Conservation (phyloP, 2,797 vertebrate genomes). For the Botia kubotai region DNA sequence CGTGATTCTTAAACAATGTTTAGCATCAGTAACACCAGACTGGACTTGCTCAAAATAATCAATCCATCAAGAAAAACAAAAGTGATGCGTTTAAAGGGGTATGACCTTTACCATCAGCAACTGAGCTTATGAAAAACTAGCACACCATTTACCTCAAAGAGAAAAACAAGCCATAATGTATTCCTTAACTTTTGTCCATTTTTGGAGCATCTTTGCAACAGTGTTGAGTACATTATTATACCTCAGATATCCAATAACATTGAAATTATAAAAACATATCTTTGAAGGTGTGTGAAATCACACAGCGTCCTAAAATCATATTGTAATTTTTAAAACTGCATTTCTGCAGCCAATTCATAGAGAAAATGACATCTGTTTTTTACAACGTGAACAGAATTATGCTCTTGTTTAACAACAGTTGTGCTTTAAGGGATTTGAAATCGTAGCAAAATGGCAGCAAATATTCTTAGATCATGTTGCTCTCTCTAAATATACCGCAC, state of each 20-base stretch:
- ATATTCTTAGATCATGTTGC: slow-evolving; percentile 60
- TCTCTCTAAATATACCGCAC: slow-evolving; percentile 31
- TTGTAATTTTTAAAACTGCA: neutral
- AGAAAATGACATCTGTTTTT: slow-evolving; percentile 29
- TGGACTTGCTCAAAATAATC: slow-evolving; percentile 2
- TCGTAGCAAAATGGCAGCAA: slow-evolving; percentile 61
- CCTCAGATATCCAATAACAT: slow-evolving; percentile 11
- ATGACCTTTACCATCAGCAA: slow-evolving; percentile 12
- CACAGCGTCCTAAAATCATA: slow-evolving; percentile 1
- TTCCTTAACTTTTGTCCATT: slow-evolving; percentile 10
- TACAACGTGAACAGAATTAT: slow-evolving; percentile 33
- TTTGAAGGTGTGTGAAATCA: slow-evolving; percentile 3
- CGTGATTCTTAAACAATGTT: slow-evolving; percentile 9
- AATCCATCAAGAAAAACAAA: slow-evolving; percentile 3
- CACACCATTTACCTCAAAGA: slow-evolving; percentile 16
- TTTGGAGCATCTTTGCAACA: slow-evolving; percentile 16
- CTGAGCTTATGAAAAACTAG: neutral
- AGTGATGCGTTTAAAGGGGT: slow-evolving; percentile 6
- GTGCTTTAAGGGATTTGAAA: slow-evolving; percentile 1
- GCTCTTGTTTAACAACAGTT: slow-evolving; percentile 14
- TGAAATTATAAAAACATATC: slow-evolving; percentile 7
- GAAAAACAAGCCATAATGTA: slow-evolving; percentile 43
- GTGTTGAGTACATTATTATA: slow-evolving; percentile 17
- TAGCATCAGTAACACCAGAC: slow-evolving; percentile 1
- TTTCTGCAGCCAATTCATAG: slow-evolving; percentile 1